These are phyloP conservation scores for Antedon mediterranea DNA, from an alignment of 53 echinoderm and acorn worm species.

Conservation along the genomic window DNA sequence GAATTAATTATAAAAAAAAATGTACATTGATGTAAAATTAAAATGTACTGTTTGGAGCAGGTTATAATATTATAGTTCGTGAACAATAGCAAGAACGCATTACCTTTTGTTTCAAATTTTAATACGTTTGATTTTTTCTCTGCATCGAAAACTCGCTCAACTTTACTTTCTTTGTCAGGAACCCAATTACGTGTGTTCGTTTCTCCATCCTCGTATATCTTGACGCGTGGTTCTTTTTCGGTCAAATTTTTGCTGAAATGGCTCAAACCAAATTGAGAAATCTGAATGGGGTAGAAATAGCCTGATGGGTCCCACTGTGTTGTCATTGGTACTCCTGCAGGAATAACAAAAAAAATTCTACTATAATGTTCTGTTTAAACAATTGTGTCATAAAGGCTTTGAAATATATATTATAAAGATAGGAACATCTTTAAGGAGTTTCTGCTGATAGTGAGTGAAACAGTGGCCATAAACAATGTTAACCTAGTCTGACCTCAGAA, in stretches of 20 bases:
- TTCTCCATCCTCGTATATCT: slow-evolving; percentile 56
- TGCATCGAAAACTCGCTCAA: slow-evolving; percentile 15
- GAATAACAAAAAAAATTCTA: not conserved
- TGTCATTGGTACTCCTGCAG: slow-evolving; percentile 84
- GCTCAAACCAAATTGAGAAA: slow-evolving; percentile 95
- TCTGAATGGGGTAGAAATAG: slow-evolving; percentile 95
- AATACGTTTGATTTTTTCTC: slow-evolving; percentile 40
- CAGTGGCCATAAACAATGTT: too few species aligned
- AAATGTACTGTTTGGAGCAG: too few species aligned
- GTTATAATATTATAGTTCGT: not conserved
- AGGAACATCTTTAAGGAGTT: too few species aligned
- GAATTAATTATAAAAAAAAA: not conserved
- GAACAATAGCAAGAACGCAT: not conserved
- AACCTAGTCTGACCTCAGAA: too few species aligned
- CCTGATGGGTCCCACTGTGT: slow-evolving; percentile 93
- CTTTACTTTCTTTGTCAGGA: slow-evolving; percentile 36
- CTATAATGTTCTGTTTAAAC: too few species aligned
- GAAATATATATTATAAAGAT: too few species aligned
- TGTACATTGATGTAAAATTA: too few species aligned
- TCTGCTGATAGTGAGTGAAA: too few species aligned
- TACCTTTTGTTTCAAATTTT: slow-evolving; percentile 75
- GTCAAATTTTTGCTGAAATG: slow-evolving; percentile 98
- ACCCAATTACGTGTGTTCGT: slow-evolving; percentile 34
- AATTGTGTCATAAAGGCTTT: too few species aligned
- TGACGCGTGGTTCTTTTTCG: slow-evolving; percentile 40